A percentile compares a stretch with the other conserved stretches of the same genome.
Conservation (phyloP, 2,888 invertebrate genomes). For the Lottia scabra region DNA sequence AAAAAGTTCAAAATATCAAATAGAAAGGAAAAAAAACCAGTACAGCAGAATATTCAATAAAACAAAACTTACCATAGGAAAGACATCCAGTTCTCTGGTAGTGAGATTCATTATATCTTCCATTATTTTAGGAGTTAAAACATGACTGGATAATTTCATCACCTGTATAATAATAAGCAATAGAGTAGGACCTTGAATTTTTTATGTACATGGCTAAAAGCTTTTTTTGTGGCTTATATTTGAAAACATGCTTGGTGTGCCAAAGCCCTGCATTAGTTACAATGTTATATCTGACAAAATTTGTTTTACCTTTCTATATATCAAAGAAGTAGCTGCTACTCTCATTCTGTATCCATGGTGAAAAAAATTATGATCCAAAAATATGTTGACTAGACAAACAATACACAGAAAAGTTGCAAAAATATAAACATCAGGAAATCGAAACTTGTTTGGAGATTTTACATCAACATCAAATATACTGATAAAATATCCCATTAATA, state of each 20-base stretch:
- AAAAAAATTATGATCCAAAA: slow-evolving; percentile 50
- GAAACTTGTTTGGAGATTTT: slow-evolving; percentile 8
- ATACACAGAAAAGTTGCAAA: slow-evolving; percentile 37
- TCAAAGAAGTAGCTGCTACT: slow-evolving; percentile 48
- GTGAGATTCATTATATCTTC: slow-evolving; percentile 42
- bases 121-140: slow-evolving; percentile 32
- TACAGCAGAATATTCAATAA: too few relatives aligned
- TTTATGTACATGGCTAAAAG: too few relatives aligned
- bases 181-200: too few relatives aligned
- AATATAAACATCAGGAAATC: slow-evolving; percentile 40
- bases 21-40: too few relatives aligned
- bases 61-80: slow-evolving; percentile 30
- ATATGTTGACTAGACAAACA: slow-evolving; percentile 39
- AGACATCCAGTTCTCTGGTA: slow-evolving; percentile 42
- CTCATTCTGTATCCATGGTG: slow-evolving; percentile 50
- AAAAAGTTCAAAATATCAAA: too few relatives aligned
- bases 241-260: too few relatives aligned
- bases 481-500: slow-evolving; percentile 45
- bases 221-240: too few relatives aligned
- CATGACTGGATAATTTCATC: slow-evolving; percentile 37
- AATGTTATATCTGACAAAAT: too few relatives aligned
- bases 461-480: slow-evolving; percentile 34
- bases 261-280: too few relatives aligned
- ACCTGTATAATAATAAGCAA: too few relatives aligned
- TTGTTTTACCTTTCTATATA: slow-evolving; percentile 49